Conservation (phyloP, 2,888 invertebrate genomes). For the Mimas tiliae region DNA sequence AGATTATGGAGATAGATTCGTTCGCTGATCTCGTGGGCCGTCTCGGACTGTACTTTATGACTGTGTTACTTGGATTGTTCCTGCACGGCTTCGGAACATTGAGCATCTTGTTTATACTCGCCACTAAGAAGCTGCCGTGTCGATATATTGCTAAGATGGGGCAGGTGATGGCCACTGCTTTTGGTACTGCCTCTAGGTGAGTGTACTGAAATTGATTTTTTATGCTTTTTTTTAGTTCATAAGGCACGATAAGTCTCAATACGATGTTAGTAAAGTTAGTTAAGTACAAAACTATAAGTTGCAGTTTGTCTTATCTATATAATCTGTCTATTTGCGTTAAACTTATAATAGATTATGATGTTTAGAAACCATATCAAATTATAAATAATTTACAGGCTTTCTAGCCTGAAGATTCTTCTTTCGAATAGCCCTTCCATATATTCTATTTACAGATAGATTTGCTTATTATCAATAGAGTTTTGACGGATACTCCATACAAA, state of each 20-base stretch:
- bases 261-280: no score
- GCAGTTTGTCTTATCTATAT: no score
- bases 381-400: no score
- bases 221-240: no score
- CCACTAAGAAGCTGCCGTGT: constrained; percentile 93
- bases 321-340: not conserved
- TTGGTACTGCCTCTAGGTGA: constrained; percentile 96
- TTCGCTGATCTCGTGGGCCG: constrained; percentile 93
- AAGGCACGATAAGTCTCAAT: no score
- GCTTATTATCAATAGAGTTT: no score
- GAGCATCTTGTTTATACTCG: constrained; percentile 93
- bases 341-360: not conserved
- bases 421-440: no score
- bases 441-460: no score
- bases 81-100: constrained; percentile 96
- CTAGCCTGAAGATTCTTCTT: no score
- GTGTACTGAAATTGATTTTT: constrained; percentile 24
- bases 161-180: constrained; percentile 97
- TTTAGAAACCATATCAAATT: no score
- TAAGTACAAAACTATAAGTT: no score
- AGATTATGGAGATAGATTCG: constrained; percentile 95
- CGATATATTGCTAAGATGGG: constrained; percentile 92
- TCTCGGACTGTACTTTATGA: constrained; percentile 96
- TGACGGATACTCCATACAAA: no score
- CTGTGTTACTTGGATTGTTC: constrained; percentile 95